Percentiles rank a stretch among this genome's conserved stretches.
phyloP scores from a whole-genome alignment of 2,797 vertebrate genomes.

The Megaceryle alcyon region DNA sequence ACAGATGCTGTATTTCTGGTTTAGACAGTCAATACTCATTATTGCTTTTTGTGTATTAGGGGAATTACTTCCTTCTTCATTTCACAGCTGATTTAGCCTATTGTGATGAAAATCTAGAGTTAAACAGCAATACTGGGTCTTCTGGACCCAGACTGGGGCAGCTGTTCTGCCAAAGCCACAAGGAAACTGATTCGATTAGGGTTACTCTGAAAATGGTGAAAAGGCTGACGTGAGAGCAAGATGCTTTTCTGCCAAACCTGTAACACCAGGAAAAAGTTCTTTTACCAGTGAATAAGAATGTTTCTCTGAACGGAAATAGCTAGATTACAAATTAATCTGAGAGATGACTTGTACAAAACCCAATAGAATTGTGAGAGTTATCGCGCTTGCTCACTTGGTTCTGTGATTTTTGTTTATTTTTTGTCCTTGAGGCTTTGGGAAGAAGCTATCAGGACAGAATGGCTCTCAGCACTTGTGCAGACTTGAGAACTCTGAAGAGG shows the following conservation, averaged over 20 bases:
- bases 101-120: neutral
- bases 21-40: neutral
- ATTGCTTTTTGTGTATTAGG: accelerated
- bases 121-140: neutral
- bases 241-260: neutral
- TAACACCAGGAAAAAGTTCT: neutral
- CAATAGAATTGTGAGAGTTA: neutral
- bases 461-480: neutral
- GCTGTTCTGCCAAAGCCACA: neutral
- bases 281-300: neutral
- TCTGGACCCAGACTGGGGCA: neutral
- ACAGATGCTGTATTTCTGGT: neutral
- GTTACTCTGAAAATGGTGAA: neutral
- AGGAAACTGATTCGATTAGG: neutral
- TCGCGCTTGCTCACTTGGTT: neutral
- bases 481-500: neutral
- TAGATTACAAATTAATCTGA: neutral
- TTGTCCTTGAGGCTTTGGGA: neutral
- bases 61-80: neutral
- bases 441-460: neutral
- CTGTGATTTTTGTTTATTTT: neutral
- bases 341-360: neutral
- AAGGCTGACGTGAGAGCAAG: neutral
- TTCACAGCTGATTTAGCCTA: neutral
- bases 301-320: neutral